Percentiles rank a stretch among this genome's conserved stretches.
Evolutionary conservation across 2,888 invertebrate genomes (phyloP).

Genomic region (Eupithecia dodoneata): DNA sequence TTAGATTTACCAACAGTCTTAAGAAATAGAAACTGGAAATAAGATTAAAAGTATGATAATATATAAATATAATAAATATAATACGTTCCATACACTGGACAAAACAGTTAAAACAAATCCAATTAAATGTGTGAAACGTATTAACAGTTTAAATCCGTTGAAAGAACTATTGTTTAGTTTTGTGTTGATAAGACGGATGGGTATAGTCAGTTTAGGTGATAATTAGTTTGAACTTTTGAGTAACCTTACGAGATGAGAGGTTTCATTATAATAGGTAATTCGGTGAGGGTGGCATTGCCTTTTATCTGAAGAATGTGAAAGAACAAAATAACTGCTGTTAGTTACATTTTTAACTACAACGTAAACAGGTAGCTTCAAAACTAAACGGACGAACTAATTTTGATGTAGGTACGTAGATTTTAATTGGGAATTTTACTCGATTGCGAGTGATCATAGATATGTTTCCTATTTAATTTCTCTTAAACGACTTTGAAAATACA

Average conservation of each 20-base stretch:
- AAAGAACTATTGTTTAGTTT: constrained; percentile 23
- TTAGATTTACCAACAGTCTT: background rate
- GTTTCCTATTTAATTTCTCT: background rate
- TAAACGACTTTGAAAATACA: background rate
- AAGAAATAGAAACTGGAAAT: background rate
- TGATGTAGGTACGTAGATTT: background rate
- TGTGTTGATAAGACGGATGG: background rate
- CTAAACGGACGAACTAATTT: background rate
- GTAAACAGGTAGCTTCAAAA: background rate
- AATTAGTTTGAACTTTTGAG: constrained; percentile 8
- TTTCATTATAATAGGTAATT: background rate
- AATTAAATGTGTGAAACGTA: constrained; percentile 33
- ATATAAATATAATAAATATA: background rate
- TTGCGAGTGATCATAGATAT: background rate
- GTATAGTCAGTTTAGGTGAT: constrained; percentile 19
- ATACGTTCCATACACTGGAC: background rate
- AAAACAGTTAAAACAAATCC: constrained; percentile 11
- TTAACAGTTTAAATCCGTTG: constrained; percentile 9
- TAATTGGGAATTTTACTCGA: too few relatives aligned
- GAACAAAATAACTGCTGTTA: background rate
- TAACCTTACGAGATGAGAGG: background rate
- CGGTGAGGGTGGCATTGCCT: background rate
- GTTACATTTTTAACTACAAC: background rate
- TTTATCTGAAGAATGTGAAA: background rate
- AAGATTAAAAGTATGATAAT: background rate